Evolutionary conservation across 53 echinoderm and acorn worm genomes (phyloP).

Genomic region (Astropecten irregularis): DNA sequence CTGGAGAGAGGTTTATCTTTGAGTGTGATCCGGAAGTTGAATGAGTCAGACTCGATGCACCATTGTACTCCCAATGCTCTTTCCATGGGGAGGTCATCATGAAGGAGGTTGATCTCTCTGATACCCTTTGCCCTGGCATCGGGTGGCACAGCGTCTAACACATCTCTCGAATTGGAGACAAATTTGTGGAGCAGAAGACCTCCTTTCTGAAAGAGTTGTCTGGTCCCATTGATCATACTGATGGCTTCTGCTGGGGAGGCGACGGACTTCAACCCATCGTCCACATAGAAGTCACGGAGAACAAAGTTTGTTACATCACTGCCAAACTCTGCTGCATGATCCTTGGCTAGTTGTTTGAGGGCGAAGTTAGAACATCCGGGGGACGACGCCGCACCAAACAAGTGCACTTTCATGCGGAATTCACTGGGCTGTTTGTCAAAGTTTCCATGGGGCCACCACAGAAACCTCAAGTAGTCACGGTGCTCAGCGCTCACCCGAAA

Average conservation of each 20-base stretch:
- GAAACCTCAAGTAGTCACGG: conserved; percentile 24
- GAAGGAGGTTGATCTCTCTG: conserved; percentile 42
- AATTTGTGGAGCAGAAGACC: conserved; percentile 67
- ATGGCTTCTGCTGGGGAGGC: conserved; percentile 30
- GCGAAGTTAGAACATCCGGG: conserved; percentile 50
- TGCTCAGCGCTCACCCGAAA: background rate
- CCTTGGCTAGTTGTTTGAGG: conserved; percentile 45
- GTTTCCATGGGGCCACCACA: conserved; percentile 22
- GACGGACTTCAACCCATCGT: conserved; percentile 50
- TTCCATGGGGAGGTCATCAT: conserved; percentile 49
- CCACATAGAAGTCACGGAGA: conserved; percentile 39
- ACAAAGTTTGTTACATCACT: conserved; percentile 39
- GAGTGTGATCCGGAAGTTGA: conserved; percentile 69
- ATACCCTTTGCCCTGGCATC: conserved; percentile 59
- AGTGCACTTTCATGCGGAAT: conserved; percentile 40
- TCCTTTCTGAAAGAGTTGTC: conserved; percentile 53
- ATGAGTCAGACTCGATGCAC: conserved; percentile 69
- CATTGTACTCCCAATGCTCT: conserved; percentile 67
- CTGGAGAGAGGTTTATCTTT: conserved; percentile 58
- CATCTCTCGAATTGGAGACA: conserved; percentile 68
- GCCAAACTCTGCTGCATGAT: conserved; percentile 20
- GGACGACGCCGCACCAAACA: conserved; percentile 52
- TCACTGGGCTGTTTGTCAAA: background rate
- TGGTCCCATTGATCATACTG: conserved; percentile 42
- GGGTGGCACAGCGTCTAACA: conserved; percentile 52